Percentiles rank a stretch among this genome's conserved stretches.
Evolutionary conservation across 2,888 invertebrate species (phyloP).

Genomic region (Agrochola macilenta): DNA sequence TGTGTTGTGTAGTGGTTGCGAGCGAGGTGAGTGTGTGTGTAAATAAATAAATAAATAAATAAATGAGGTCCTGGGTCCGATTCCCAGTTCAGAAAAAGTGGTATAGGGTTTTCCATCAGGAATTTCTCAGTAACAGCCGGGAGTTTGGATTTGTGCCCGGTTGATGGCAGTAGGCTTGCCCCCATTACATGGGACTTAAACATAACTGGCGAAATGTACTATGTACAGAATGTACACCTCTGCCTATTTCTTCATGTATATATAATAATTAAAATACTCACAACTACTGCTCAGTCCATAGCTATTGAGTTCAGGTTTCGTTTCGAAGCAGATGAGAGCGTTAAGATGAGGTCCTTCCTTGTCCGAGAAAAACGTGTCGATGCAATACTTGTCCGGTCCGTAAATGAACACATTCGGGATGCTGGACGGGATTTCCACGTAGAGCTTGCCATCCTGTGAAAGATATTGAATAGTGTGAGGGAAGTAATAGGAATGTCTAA

Average conservation of each 20-base stretch:
- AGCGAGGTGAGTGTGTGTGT: too few relatives aligned
- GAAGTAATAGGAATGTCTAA: neutral
- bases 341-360: conserved; percentile 71
- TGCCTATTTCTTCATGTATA: neutral
- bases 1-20: neutral
- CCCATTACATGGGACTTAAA: neutral
- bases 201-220: neutral
- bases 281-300: conserved; percentile 78
- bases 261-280: conserved; percentile 70
- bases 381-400: conserved; percentile 81
- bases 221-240: neutral
- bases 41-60: too few relatives aligned
- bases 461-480: neutral
- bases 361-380: conserved; percentile 81
- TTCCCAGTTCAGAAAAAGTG: too few relatives aligned
- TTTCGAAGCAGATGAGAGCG: conserved; percentile 80
- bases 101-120: neutral
- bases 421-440: conserved; percentile 71
- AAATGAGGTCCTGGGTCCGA: too few relatives aligned
- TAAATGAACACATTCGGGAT: conserved; percentile 74
- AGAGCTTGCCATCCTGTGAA: conserved; percentile 82
- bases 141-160: neutral
- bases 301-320: conserved; percentile 55
- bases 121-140: neutral
- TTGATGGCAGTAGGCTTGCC: neutral